phyloP scores from a whole-genome alignment of 2,797 vertebrate species.

The Gymnodraco acuticeps region DNA sequence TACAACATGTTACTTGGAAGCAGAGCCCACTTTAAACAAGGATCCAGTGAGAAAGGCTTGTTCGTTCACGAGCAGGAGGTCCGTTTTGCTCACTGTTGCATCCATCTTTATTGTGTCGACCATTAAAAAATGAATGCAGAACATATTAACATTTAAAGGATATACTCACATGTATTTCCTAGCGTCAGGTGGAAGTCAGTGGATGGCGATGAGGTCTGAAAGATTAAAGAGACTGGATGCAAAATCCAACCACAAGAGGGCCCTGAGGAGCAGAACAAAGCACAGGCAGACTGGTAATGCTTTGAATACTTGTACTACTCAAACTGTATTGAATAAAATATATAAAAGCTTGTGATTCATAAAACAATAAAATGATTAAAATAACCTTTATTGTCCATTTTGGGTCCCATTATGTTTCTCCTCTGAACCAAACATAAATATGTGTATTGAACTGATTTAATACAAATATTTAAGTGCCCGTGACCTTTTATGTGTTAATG shows the following conservation, averaged over 20 bases:
- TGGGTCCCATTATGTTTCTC: constrained; percentile 52
- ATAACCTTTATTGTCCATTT: constrained; percentile 27
- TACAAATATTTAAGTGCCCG: constrained; percentile 15
- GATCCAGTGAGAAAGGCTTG: constrained; percentile 47
- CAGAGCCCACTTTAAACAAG: constrained; percentile 22
- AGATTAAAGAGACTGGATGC: constrained; percentile 31
- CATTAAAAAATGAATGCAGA: neutral
- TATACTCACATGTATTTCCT: neutral
- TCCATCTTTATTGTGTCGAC: neutral
- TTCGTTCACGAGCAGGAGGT: constrained; percentile 43
- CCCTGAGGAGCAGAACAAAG: constrained; percentile 13
- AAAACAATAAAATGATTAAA: neutral
- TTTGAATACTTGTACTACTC: neutral
- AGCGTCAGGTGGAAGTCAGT: constrained; percentile 58
- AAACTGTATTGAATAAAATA: neutral
- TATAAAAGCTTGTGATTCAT: neutral
- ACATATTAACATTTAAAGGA: neutral
- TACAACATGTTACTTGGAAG: constrained; percentile 59
- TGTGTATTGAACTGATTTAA: constrained; percentile 4
- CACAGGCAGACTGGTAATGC: neutral
- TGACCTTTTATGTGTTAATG: neutral
- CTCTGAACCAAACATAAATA: constrained; percentile 8
- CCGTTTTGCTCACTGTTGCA: neutral
- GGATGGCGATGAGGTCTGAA: constrained; percentile 55
- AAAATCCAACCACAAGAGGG: constrained; percentile 50